A percentile compares a stretch with the other conserved stretches of the same genome.
Conservation (phyloP, 2,113 vertebrate species). For the Cygnus atratus region DNA sequence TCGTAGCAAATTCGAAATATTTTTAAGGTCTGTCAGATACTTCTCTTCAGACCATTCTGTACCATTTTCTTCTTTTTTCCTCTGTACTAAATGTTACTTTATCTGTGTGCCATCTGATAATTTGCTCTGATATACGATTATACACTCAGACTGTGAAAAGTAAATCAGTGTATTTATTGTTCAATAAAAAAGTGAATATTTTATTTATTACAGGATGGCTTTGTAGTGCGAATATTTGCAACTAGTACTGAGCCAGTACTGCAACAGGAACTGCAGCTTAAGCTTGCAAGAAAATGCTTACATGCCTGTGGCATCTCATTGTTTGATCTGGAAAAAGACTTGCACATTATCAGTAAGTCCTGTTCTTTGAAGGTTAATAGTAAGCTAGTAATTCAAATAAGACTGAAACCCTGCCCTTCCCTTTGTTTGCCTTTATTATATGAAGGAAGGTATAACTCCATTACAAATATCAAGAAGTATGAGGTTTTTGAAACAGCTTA, state of each 20-base stretch:
- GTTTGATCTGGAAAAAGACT: slow-evolving; percentile 97
- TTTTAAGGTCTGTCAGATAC: neutral
- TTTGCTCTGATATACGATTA: neutral
- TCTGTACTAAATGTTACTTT: neutral
- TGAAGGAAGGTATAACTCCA: neutral
- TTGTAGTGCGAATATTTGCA: slow-evolving; percentile 97
- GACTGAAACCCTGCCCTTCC: neutral
- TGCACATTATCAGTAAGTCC: slow-evolving; percentile 97
- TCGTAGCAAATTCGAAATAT: neutral
- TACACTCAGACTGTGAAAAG: neutral
- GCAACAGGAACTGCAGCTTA: slow-evolving; percentile 97
- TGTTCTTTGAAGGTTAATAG: neutral
- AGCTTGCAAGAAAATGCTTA: slow-evolving; percentile 97
- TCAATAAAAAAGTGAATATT: neutral
- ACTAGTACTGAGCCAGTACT: slow-evolving; percentile 94
- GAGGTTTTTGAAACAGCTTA: neutral
- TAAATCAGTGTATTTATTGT: neutral
- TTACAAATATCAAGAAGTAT: neutral
- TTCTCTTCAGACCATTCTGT: neutral
- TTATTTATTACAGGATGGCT: slow-evolving; percentile 88
- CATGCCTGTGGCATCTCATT: slow-evolving; percentile 98
- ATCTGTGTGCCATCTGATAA: neutral
- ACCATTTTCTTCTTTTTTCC: neutral
- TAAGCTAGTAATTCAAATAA: neutral
- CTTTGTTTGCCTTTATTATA: neutral